Base-by-base conservation (phyloP, 2,888 invertebrate genomes). In the Sericinus montela region DNA sequence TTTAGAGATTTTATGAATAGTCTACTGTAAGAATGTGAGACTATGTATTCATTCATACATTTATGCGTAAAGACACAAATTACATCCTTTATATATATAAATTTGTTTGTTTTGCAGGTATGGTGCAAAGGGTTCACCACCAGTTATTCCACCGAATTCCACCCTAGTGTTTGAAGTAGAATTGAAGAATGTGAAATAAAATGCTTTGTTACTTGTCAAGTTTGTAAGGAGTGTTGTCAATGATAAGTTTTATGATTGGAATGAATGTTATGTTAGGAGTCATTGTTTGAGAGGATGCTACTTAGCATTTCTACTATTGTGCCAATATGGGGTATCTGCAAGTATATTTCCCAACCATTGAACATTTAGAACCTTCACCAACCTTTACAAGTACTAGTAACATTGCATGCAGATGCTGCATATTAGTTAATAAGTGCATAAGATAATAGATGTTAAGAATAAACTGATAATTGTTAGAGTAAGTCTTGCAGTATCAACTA, bases 121-220 rank as follows among this genome's bases (percentile, higher is more conserved):
- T 65, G 94, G 94, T 47, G 87, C 90, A 16, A 94, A 93, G 76
- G 96, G 96, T 34, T 93, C 93, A 0, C 94, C 95, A 0, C 96
- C 96, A 66, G 92, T 92, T 0, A 97, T 98, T 76, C 98, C 98
- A 52, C 93, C 95, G 35, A 97, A 97, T 77, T 93, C 95, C 39
- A 94, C 95, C 9, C 89, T 98, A 58, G 91, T 95, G 9, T 98
- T 98, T 75, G 97, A 97, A 63, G 94, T 98, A 35, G 97, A 98
- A 85, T 86, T 98, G 50, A 96, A 94, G 77, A 93, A 92, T 73
- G 92, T 97, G 56, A 92, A 92, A 75, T 94, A 90, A 84, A 63
- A 48, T 55, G 2, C 7, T 43, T 45, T 41, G 16, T 44, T 16
- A n/a, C 1, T 44, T 11, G 1, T 14, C 23, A 16, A 40, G 16